Evolutionary conservation across 2,113 vertebrate species (phyloP).

Genomic region (Indicator indicator): DNA sequence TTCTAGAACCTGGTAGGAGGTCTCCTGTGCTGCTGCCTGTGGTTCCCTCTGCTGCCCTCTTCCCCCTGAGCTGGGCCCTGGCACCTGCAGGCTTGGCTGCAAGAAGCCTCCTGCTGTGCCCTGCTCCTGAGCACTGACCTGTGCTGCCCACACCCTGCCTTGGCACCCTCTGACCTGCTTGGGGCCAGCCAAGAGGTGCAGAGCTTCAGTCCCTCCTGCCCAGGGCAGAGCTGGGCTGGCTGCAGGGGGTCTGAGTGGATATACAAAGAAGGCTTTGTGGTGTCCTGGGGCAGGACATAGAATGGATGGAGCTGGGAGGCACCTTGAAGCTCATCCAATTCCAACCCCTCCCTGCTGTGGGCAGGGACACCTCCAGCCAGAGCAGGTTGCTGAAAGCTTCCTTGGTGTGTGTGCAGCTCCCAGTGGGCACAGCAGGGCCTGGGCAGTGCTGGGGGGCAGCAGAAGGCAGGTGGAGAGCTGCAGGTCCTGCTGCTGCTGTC

Average conservation of each 20-base stretch:
- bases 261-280: background rate
- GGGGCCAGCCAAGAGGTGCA: background rate
- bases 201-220: background rate
- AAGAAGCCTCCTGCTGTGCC: background rate
- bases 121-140: background rate
- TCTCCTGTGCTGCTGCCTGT: background rate
- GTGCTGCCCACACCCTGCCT: rapidly evolving
- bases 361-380: background rate
- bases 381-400: background rate
- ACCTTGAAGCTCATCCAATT: background rate
- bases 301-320: background rate
- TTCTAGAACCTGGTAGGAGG: background rate
- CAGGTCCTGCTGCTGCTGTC: background rate
- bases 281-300: background rate
- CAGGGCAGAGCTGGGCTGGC: background rate
- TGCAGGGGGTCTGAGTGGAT: background rate
- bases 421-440: background rate
- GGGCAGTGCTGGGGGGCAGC: background rate
- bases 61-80: background rate
- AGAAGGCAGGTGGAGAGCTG: rapidly evolving
- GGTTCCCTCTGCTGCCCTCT: background rate
- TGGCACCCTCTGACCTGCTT: background rate
- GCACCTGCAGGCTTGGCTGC: background rate
- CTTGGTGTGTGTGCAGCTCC: background rate
- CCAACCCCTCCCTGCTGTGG: no score